Percentiles rank a stretch among this genome's conserved stretches.
These are phyloP conservation scores for Miichthys miiuy DNA, from an alignment of 2,797 vertebrate genomes.

Conservation along the genomic window DNA sequence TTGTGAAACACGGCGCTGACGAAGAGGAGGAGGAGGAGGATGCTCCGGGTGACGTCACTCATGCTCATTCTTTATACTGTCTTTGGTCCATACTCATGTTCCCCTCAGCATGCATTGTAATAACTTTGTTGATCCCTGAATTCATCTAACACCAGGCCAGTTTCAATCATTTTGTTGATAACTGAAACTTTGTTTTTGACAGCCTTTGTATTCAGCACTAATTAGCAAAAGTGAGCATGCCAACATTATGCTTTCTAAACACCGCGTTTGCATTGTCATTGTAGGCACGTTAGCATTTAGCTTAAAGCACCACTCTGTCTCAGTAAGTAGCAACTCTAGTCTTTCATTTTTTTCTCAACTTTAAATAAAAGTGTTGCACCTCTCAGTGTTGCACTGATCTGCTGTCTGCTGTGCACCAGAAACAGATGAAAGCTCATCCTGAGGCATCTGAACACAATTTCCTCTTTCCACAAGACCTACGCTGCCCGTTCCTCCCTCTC, in stretches of 20 bases:
- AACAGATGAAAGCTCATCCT: slow-evolving; percentile 33
- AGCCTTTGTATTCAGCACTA: neutral
- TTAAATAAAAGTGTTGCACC: slow-evolving; percentile 19
- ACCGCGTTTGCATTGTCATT: neutral
- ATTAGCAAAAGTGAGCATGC: neutral
- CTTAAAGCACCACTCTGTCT: neutral
- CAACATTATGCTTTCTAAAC: neutral
- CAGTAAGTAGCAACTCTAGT: neutral
- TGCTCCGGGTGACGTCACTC: no score
- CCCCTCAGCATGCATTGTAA: neutral
- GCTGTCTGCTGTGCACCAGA: slow-evolving; percentile 13
- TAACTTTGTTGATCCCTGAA: neutral
- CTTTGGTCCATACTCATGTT: neutral
- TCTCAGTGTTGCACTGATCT: neutral
- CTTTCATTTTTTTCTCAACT: slow-evolving; percentile 2
- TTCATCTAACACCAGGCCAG: neutral
- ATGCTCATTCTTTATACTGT: no score
- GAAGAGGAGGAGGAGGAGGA: neutral
- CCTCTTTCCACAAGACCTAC: neutral
- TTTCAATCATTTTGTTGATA: neutral
- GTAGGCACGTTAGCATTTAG: neutral
- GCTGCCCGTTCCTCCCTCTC: neutral
- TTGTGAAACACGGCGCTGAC: slow-evolving; percentile 17
- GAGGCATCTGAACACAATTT: slow-evolving; percentile 29
- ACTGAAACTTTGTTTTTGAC: neutral